A percentile compares a stretch with the other conserved stretches of the same genome.
phyloP scores from a whole-genome alignment of 2,888 invertebrate genomes.

The Patella pellucida region DNA sequence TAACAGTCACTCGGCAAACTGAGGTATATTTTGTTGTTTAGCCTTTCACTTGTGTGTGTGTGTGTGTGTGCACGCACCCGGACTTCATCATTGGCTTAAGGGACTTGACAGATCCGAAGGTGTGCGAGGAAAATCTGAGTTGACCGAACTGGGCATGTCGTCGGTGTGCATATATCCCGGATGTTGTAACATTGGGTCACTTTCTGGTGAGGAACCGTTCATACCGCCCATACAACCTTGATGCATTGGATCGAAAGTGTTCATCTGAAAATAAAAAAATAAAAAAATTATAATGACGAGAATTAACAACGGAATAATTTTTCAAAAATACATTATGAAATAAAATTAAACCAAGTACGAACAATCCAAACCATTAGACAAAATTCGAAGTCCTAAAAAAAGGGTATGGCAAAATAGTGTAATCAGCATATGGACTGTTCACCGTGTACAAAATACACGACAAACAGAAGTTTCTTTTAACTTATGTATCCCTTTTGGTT shows the following conservation, averaged over 20 bases:
- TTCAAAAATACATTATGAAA: no score
- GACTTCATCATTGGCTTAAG: conserved; percentile 53
- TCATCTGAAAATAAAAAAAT: conserved; percentile 53
- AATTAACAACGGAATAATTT: no score
- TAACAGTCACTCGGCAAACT: not conserved
- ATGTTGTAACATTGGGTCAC: conserved; percentile 29
- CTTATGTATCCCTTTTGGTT: no score
- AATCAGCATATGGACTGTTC: no score
- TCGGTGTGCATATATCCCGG: conserved; percentile 29
- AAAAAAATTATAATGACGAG: not conserved
- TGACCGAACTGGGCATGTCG: conserved; percentile 53
- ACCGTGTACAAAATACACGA: no score
- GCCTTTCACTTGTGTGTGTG: conserved; percentile 1
- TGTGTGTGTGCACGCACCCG: no score
- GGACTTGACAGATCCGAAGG: conserved; percentile 64
- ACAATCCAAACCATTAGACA: no score
- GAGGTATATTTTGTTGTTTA: conserved; percentile 10
- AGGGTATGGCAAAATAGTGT: no score
- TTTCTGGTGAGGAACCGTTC: conserved; percentile 44
- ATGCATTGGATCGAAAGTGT: conserved; percentile 61
- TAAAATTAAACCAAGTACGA: no score
- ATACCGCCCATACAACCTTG: conserved; percentile 33
- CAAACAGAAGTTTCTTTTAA: no score
- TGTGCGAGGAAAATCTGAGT: conserved; percentile 59
- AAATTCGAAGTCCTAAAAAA: no score